Conservation (phyloP, 2,888 invertebrate genomes). For the Salpingus planirostris region DNA sequence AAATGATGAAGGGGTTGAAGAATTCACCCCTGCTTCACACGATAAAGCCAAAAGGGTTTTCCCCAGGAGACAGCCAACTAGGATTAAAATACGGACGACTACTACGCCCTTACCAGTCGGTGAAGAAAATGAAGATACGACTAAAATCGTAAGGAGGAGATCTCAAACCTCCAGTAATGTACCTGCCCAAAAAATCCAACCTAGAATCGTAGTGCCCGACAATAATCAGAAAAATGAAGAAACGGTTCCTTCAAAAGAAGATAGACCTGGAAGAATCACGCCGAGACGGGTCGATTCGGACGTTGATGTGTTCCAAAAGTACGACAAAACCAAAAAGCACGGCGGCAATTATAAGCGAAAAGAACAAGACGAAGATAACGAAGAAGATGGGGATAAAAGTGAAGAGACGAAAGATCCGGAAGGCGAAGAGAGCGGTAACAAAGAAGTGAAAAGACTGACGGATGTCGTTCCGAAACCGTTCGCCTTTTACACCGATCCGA, state of each 20-base stretch:
- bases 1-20: background rate
- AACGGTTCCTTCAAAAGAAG: too few relatives aligned
- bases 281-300: conserved; percentile 7
- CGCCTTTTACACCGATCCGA: conserved; percentile 29
- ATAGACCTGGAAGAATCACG: conserved; percentile 3
- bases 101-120: conserved; percentile 17
- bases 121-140: conserved; percentile 18
- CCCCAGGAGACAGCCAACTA: conserved; percentile 24
- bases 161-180: too few relatives aligned
- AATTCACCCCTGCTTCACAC: background rate
- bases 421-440: conserved; percentile 3
- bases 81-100: conserved; percentile 21
- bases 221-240: too few relatives aligned
- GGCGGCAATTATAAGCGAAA: conserved; percentile 22
- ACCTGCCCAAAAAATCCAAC: too few relatives aligned
- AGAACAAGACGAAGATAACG: conserved; percentile 8
- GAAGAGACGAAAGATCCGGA: conserved; percentile 4
- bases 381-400: conserved; percentile 4
- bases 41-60: conserved; percentile 26
- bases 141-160: conserved; percentile 21
- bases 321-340: conserved; percentile 17
- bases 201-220: too few relatives aligned
- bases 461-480: conserved; percentile 30
- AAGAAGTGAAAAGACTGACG: conserved; percentile 18
- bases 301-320: conserved; percentile 17